Evolutionary conservation across 2,888 invertebrate species (phyloP).

Genomic region (Agrotis exclamationis): DNA sequence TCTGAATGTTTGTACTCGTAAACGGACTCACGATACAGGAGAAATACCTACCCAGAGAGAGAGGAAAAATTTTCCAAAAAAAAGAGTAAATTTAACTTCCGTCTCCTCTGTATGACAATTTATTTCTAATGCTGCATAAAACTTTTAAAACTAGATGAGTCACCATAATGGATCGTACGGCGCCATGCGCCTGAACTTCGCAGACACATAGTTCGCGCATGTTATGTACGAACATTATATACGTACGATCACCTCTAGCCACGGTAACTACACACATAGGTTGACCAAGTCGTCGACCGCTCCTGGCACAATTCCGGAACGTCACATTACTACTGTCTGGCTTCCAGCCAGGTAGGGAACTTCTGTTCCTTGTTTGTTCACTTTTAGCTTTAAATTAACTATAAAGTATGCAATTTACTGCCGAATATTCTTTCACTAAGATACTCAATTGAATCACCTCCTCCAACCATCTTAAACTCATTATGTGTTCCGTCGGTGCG

Average conservation of each 20-base stretch:
- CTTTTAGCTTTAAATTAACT: slow-evolving; percentile 26
- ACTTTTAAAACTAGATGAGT: background rate
- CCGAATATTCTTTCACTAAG: background rate
- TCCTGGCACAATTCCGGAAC: slow-evolving; percentile 61
- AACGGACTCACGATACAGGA: too few species aligned
- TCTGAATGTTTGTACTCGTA: too few species aligned
- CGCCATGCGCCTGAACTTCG: background rate
- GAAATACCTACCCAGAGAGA: too few species aligned
- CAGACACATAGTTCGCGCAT: slow-evolving; percentile 13
- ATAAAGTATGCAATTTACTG: background rate
- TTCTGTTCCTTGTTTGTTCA: slow-evolving; percentile 46
- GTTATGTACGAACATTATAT: background rate
- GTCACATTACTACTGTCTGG: slow-evolving; percentile 60
- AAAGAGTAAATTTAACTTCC: background rate
- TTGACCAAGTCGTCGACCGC: slow-evolving; percentile 59
- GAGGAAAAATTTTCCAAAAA: too few species aligned
- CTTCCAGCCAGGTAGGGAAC: slow-evolving; percentile 52
- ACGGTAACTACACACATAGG: slow-evolving; percentile 28
- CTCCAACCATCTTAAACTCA: too few species aligned
- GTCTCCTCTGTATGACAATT: background rate
- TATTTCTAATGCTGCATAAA: too few species aligned
- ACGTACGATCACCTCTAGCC: background rate
- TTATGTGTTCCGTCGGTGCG: background rate
- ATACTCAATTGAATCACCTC: too few species aligned
- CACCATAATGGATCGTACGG: background rate